Evolutionary conservation across 2,888 invertebrate genomes (phyloP).

Genomic region (Balanococcus diminutus): DNA sequence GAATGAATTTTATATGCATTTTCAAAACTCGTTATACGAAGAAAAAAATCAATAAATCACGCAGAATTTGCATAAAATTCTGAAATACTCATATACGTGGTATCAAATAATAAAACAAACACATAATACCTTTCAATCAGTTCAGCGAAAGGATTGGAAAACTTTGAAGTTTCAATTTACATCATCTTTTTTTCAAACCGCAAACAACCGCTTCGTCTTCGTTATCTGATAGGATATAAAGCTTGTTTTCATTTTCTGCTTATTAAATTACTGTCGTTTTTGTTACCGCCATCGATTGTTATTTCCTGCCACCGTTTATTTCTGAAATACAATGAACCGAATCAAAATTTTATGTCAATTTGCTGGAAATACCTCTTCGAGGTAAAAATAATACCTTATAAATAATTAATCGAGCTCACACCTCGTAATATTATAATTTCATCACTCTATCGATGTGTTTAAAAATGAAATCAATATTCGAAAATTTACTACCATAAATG

Average conservation of each 20-base stretch:
- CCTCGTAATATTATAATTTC: too few relatives aligned
- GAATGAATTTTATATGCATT: not conserved
- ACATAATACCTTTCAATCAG: conserved; percentile 5
- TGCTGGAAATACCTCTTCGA: not conserved
- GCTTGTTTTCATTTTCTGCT: conserved; percentile 11
- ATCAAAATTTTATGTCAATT: not conserved
- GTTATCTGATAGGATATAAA: not conserved
- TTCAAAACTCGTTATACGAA: too few relatives aligned
- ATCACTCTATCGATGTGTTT: too few relatives aligned
- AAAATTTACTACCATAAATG: not conserved
- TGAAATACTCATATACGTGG: too few relatives aligned
- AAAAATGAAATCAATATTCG: too few relatives aligned
- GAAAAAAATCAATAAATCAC: too few relatives aligned
- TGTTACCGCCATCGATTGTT: conserved; percentile 11
- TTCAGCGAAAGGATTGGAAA: not conserved
- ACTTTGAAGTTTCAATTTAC: not conserved
- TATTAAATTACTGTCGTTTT: conserved; percentile 11
- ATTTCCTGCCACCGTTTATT: not conserved
- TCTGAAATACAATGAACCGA: not conserved
- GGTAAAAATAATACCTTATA: not conserved
- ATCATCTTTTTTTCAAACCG: not conserved
- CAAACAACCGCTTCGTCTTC: conserved; percentile 11
- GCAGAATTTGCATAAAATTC: too few relatives aligned
- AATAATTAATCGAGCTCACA: not conserved
- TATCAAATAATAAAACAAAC: not conserved